phyloP scores from a whole-genome alignment of 2,113 vertebrate species.

The Orthonyx spaldingii region DNA sequence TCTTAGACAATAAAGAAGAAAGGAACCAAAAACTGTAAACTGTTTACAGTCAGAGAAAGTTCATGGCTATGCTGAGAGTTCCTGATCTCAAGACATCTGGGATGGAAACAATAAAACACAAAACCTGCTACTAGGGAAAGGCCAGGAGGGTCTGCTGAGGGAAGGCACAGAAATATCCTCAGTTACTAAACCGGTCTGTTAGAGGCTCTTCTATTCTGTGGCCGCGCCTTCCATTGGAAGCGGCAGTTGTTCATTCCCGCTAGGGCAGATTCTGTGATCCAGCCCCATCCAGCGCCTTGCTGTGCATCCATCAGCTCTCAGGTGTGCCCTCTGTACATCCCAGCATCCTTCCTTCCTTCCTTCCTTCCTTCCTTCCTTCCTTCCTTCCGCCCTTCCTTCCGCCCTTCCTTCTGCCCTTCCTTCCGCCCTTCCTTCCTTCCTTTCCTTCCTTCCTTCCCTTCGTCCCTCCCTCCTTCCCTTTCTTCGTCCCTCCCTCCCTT shows the following conservation, averaged over 20 bases:
- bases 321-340: not conserved
- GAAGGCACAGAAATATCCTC: not conserved
- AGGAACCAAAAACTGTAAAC: not conserved
- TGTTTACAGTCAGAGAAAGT: not conserved
- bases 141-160: not conserved
- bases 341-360: not conserved
- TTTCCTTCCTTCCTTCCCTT: too few species aligned
- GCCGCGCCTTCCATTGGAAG: not conserved
- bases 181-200: not conserved
- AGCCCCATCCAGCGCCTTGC: not conserved
- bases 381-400: too few species aligned
- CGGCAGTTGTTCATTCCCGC: rapidly evolving
- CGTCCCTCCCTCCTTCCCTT: too few species aligned
- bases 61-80: not conserved
- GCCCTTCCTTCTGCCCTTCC: too few species aligned
- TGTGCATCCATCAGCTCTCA: not conserved
- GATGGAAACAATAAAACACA: not conserved
- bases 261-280: not conserved
- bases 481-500: too few species aligned
- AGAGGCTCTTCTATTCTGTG: not conserved
- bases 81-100: not conserved
- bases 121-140: not conserved
- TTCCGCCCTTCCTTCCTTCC: too few species aligned
- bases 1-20: not conserved
- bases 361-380: too few species aligned